Conservation (phyloP, 2,113 vertebrate genomes). For the Capreolus pygargus region DNA sequence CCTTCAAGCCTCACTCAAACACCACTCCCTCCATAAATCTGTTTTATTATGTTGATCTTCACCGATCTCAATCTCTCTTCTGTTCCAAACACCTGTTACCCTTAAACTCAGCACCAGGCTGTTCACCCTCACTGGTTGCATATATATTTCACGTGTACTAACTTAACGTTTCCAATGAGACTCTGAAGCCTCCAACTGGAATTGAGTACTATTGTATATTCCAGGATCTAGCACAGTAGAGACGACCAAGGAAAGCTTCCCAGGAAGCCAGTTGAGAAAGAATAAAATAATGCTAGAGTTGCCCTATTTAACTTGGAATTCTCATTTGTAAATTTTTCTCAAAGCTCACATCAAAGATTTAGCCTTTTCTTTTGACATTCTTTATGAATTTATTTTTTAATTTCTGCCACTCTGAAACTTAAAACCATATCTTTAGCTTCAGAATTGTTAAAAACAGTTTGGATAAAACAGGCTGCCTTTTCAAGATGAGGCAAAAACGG, state of each 20-base stretch:
- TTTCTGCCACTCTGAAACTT: constrained; percentile 45
- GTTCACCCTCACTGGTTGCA: neutral
- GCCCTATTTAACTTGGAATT: neutral
- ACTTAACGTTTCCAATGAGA: neutral
- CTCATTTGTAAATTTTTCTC: neutral
- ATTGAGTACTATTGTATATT: neutral
- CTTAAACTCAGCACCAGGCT: neutral
- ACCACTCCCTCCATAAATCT: constrained; percentile 46
- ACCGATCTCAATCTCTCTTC: neutral
- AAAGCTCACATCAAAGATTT: neutral
- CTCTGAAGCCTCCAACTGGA: neutral
- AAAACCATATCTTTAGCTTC: constrained; percentile 27
- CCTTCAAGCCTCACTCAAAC: neutral
- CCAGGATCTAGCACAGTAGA: neutral
- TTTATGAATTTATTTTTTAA: neutral
- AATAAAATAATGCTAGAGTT: neutral
- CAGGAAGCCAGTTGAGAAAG: neutral
- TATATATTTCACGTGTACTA: neutral
- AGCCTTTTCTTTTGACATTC: neutral
- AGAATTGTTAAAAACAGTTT: neutral
- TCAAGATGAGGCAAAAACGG: constrained; percentile 39
- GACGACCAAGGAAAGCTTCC: neutral
- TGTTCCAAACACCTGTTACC: constrained; percentile 36
- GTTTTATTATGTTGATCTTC: constrained; percentile 39
- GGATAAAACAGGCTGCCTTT: constrained; percentile 46